Evolutionary conservation across 2,888 invertebrate species (phyloP).

Genomic region (Sminthurides aquaticus): DNA sequence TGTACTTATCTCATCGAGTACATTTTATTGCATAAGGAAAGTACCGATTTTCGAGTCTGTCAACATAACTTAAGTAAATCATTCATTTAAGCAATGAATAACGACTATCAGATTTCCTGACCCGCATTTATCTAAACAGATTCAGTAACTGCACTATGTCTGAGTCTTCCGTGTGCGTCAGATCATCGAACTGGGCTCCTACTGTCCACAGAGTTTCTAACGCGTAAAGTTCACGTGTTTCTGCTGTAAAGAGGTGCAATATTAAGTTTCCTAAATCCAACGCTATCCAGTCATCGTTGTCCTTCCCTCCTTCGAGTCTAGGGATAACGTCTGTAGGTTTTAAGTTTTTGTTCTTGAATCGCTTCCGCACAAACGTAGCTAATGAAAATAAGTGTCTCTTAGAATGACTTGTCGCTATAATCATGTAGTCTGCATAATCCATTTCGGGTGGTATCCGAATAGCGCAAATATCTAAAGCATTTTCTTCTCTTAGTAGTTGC

Average conservation of each 20-base stretch:
- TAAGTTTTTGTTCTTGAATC: constrained; percentile 64
- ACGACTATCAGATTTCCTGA: no score
- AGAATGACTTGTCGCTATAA: constrained; percentile 62
- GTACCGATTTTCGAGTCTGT: no score
- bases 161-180: constrained; percentile 32
- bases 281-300: constrained; percentile 76
- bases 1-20: no score
- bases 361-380: constrained; percentile 65
- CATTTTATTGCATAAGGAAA: no score
- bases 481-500: constrained; percentile 65
- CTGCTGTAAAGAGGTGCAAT: constrained; percentile 72
- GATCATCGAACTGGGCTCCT: constrained; percentile 69
- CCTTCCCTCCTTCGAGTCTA: constrained; percentile 63
- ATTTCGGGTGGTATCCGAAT: constrained; percentile 64
- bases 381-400: constrained; percentile 65
- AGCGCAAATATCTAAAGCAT: constrained; percentile 72
- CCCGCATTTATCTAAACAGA: constrained; percentile 25
- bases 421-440: constrained; percentile 76
- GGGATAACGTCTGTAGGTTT: constrained; percentile 60
- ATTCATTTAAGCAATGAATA: no score
- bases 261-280: constrained; percentile 88
- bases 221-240: constrained; percentile 66
- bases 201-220: constrained; percentile 86
- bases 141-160: constrained; percentile 37
- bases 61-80: no score